Evolutionary conservation across 2,888 invertebrate genomes (phyloP).

Genomic region (Parascotia fuliginaria): DNA sequence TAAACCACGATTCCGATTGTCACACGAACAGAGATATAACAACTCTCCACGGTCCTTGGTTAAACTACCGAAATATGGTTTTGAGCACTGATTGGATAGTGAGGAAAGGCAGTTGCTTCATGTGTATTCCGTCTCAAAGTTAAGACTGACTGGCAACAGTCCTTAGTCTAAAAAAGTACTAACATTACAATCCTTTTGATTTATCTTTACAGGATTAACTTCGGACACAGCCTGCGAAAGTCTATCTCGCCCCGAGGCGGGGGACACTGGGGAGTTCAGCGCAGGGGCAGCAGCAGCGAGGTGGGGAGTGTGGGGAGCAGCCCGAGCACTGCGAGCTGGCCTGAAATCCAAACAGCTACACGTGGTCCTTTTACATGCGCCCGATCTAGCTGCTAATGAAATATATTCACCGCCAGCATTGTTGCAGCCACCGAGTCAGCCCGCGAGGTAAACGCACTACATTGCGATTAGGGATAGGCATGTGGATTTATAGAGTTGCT

Average conservation of each 20-base stretch:
- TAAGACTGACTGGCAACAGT: no score
- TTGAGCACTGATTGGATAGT: no score
- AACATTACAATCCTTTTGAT: no score
- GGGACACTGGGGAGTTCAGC: constrained; percentile 61
- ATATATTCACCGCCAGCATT: constrained; percentile 88
- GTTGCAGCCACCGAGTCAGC: constrained; percentile 71
- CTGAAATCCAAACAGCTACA: constrained; percentile 89
- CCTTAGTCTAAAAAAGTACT: no score
- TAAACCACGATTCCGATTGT: no score
- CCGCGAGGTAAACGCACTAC: constrained; percentile 63
- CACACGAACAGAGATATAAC: no score
- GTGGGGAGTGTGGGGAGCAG: constrained; percentile 93
- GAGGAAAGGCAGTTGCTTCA: no score
- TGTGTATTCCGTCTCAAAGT: no score
- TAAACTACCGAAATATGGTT: no score
- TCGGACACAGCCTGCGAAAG: constrained; percentile 80
- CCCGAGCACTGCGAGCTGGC: constrained; percentile 89
- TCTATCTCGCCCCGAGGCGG: constrained; percentile 58
- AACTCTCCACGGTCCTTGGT: no score
- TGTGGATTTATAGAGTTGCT: no score
- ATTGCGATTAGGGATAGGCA: no score
- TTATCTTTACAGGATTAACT: constrained; percentile 64
- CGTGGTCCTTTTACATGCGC: constrained; percentile 91
- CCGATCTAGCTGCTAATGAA: constrained; percentile 87
- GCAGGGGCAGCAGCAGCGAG: constrained; percentile 86